These are phyloP conservation scores for Nymphalis polychloros DNA, from an alignment of 2,888 invertebrate genomes.

Conservation along the genomic window DNA sequence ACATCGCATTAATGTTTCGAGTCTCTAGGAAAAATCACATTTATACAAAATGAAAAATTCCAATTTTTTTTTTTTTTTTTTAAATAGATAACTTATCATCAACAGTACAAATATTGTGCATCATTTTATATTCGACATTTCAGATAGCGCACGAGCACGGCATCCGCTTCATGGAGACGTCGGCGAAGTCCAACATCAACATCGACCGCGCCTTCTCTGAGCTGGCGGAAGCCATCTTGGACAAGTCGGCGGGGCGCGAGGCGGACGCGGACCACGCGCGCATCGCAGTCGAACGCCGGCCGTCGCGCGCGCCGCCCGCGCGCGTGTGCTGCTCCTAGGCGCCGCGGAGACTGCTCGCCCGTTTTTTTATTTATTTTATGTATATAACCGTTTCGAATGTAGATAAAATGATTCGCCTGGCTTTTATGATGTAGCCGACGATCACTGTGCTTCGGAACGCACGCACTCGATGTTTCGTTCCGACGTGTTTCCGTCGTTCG, in stretches of 20 bases:
- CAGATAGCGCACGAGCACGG: constrained; percentile 97
- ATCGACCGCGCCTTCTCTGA: constrained; percentile 97
- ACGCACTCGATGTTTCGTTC: constrained; percentile 3
- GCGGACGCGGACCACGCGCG: constrained; percentile 84
- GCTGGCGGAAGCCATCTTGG: constrained; percentile 96
- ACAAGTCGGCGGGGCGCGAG: constrained; percentile 92
- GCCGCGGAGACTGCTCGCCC: constrained; percentile 2
- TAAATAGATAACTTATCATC: no score
- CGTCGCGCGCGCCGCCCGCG: constrained; percentile 82
- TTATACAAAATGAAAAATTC: no score
- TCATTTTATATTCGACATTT: neutral
- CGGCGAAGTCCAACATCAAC: constrained; percentile 98
- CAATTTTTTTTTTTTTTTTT: no score
- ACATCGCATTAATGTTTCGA: no score
- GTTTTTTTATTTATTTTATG: constrained; percentile 15
- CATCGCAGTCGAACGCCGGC: constrained; percentile 86
- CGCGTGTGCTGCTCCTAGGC: constrained; percentile 76
- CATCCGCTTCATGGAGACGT: constrained; percentile 98
- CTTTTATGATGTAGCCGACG: neutral
- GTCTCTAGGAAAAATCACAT: no score
- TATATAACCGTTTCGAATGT: constrained; percentile 22
- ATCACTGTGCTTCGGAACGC: constrained; percentile 1
- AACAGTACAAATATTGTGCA: no score
- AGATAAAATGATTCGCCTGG: constrained; percentile 14
- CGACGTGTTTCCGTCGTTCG: neutral